These are phyloP conservation scores for Polyommatus iphigenia DNA, from an alignment of 2,888 invertebrate genomes.

Conservation along the genomic window DNA sequence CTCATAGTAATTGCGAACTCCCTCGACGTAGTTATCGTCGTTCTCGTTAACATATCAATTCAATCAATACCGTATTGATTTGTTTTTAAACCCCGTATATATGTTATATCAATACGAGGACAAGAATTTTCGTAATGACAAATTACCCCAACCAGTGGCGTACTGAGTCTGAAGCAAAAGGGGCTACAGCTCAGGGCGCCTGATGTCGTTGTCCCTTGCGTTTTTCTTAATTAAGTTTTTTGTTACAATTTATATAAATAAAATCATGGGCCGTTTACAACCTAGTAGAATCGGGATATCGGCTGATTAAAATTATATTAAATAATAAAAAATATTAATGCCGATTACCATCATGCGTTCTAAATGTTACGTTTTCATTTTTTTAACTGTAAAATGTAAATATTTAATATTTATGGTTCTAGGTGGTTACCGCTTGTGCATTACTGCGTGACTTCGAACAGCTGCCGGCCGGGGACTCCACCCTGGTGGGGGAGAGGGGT, in stretches of 20 bases:
- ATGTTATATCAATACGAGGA: too few species aligned
- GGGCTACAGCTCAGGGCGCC: background rate
- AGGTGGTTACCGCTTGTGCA: constrained; percentile 82
- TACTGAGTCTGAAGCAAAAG: background rate
- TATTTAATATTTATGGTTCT: background rate
- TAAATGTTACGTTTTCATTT: background rate
- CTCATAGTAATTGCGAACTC: too few species aligned
- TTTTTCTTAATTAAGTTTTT: too few species aligned
- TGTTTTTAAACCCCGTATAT: background rate
- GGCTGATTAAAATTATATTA: too few species aligned
- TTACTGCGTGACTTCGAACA: constrained; percentile 84
- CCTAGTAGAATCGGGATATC: too few species aligned
- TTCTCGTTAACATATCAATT: background rate
- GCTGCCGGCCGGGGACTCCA: constrained; percentile 86
- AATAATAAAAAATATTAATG: too few species aligned
- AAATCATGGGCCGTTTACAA: too few species aligned
- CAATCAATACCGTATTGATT: background rate
- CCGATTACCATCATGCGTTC: too few species aligned
- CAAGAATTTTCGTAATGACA: background rate
- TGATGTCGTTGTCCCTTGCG: background rate
- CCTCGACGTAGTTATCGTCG: background rate
- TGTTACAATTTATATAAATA: too few species aligned
- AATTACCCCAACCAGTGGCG: background rate
- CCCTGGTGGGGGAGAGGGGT: constrained; percentile 89
- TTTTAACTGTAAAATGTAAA: background rate